Percentiles rank a stretch among this genome's conserved stretches.
phyloP scores from a whole-genome alignment of 2,113 vertebrate species.

The Noctilio leporinus region DNA sequence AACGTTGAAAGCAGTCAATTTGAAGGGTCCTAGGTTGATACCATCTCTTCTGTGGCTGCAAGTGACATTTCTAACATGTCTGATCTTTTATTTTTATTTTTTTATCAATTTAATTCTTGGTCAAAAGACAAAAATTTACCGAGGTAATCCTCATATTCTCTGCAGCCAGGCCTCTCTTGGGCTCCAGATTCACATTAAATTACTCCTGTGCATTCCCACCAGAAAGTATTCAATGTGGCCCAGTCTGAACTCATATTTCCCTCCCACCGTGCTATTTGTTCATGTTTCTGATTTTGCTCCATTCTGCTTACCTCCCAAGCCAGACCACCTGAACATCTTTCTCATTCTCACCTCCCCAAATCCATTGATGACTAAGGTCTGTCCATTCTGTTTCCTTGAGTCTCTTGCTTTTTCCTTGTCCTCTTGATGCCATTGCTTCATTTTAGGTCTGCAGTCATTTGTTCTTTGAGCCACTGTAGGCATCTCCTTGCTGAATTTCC shows the following conservation, averaged over 20 bases:
- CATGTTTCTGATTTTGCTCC: not conserved
- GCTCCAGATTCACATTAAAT: not conserved
- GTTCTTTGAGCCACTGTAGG: not conserved
- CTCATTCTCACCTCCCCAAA: not conserved
- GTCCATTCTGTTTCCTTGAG: not conserved
- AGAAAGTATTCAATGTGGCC: too few species aligned
- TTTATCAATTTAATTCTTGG: not conserved
- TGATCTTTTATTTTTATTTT: not conserved
- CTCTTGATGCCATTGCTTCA: not conserved
- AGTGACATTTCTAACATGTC: not conserved
- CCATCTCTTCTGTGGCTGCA: not conserved
- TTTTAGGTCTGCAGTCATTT: not conserved
- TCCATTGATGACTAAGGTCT: not conserved
- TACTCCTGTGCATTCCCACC: accelerated
- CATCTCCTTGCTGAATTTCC: not conserved
- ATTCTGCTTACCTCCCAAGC: not conserved
- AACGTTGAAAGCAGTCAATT: too few species aligned
- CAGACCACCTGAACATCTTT: not conserved
- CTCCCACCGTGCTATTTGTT: not conserved
- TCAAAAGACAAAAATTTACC: not conserved
- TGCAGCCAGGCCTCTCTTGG: not conserved
- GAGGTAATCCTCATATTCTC: not conserved
- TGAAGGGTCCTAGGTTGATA: not conserved
- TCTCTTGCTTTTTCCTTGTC: not conserved
- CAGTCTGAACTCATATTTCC: not conserved